Base-by-base conservation (phyloP, 2,888 invertebrate species). In the Drosophila rubida region DNA sequence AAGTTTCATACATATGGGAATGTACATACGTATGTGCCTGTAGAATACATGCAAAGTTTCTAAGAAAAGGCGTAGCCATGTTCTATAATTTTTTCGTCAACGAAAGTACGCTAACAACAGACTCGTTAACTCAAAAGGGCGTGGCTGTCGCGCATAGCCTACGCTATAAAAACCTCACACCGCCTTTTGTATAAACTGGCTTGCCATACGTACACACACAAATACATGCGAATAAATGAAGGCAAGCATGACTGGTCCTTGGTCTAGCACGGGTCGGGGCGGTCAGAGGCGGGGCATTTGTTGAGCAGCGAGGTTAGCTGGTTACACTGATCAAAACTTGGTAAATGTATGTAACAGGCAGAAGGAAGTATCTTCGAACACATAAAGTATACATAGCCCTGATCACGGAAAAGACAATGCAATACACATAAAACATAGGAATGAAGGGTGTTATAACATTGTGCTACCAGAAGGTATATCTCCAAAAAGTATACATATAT, bases 1-100 rank as follows among this genome's bases (percentile, higher is more conserved):
- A 25, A 2, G 6, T 25, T 25, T 1, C 7, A 25, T 25, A 25
- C 25, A 25, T 25, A 25, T 2, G 6, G 6, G 25, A 25, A 6
- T 25, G 1, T 25, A 25, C 7, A 25, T 25, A 6, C 7, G 25
- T 4, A 25, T 23, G 23, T 25, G 6, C 25, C 4, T 23, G 23
- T 23, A n/a, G n/a, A n/a, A n/a, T 25, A 23, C 19, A 45, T 37
- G 19, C 19, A 22, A 54, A 50, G 19, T 61, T 63, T 58, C 74
- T 76, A 79, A 82, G 83, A 82, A 82, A 82, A 83, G 79, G 79
- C 79, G 83, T 75, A 66, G 64, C 76, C 69, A 61, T 57, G 27
- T 55, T 46, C 35, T 39, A 22, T 8, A 23, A 69, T 78, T 79
- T 79, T 82, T 80, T 79, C 65, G 53, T 73, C 80, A 75, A 82